Percentiles rank a stretch among this genome's conserved stretches.
phyloP scores from a whole-genome alignment of 2,113 vertebrate genomes.

The Lagopus leucura region DNA sequence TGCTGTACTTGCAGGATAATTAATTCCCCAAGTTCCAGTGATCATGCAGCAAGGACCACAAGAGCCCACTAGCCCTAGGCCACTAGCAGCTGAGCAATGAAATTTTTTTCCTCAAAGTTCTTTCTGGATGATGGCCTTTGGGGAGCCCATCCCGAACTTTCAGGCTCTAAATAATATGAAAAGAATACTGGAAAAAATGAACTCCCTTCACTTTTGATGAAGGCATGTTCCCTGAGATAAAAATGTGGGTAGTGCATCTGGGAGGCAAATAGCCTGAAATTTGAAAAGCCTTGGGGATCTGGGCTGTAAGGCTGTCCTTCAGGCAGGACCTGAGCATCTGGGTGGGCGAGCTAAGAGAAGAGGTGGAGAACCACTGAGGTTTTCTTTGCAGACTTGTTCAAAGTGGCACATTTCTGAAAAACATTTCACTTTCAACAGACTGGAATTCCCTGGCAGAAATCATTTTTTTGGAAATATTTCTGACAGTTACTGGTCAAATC shows the following conservation, averaged over 20 bases:
- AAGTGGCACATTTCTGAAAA: neutral
- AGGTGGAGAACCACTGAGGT: neutral
- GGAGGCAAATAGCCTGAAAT: neutral
- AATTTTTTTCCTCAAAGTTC: neutral
- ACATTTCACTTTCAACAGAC: neutral
- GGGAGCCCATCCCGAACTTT: neutral
- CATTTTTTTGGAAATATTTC: neutral
- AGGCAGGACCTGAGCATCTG: neutral
- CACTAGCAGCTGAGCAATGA: neutral
- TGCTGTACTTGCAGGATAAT: neutral
- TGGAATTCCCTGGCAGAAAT: neutral
- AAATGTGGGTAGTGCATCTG: neutral
- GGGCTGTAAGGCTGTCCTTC: neutral
- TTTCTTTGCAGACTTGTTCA: neutral
- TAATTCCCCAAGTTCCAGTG: neutral
- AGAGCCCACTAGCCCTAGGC: neutral
- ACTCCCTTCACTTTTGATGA: neutral
- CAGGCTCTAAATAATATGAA: neutral
- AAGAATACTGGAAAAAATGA: neutral
- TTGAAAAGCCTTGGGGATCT: neutral
- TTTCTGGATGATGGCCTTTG: neutral
- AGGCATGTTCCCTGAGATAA: neutral
- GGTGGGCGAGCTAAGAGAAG: rapidly evolving
- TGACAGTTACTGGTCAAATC: neutral
- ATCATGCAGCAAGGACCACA: rapidly evolving